Evolutionary conservation across 1,140 invertebrate species (phyloP).

Genomic region (Zelostemma sp.): DNA sequence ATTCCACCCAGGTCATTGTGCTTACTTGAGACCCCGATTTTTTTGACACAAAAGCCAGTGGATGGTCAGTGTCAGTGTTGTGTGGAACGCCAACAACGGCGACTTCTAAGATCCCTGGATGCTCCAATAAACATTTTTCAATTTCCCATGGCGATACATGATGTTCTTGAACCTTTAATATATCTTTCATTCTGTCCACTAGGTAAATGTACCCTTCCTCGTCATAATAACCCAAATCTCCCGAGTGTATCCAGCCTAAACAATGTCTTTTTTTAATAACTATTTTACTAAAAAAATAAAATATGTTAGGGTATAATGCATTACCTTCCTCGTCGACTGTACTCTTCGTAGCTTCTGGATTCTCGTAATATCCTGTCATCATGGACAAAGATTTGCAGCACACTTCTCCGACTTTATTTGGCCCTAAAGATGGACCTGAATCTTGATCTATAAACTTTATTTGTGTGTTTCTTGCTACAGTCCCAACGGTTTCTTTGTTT

Average conservation of each 20-base stretch:
- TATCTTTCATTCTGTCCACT: too few relatives aligned
- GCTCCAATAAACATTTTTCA: too few relatives aligned
- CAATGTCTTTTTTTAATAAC: too few relatives aligned
- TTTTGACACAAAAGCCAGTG: slow-evolving; percentile 71
- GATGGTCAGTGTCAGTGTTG: slow-evolving; percentile 69
- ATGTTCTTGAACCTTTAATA: too few relatives aligned
- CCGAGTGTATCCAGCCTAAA: too few relatives aligned
- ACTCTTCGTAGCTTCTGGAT: too few relatives aligned
- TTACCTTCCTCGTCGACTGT: slow-evolving; percentile 72
- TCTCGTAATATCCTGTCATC: slow-evolving; percentile 70
- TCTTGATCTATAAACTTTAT: slow-evolving; percentile 62
- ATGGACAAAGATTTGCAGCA: slow-evolving; percentile 59
- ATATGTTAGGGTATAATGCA: too few relatives aligned
- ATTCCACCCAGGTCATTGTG: too few relatives aligned
- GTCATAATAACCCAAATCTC: too few relatives aligned
- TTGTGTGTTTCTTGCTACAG: slow-evolving; percentile 26
- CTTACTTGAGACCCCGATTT: too few relatives aligned
- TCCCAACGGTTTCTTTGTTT: slow-evolving; percentile 37
- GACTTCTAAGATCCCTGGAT: slow-evolving; percentile 72
- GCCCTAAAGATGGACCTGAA: slow-evolving; percentile 57
- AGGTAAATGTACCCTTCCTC: slow-evolving; percentile 68
- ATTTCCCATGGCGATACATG: too few relatives aligned
- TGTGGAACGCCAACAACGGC: slow-evolving; percentile 75
- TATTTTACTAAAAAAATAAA: too few relatives aligned
- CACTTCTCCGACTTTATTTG: slow-evolving; percentile 68